Percentiles rank a stretch among this genome's conserved stretches.
Evolutionary conservation across 2,113 vertebrate species (phyloP).

Genomic region (Spheniscus mendiculus): DNA sequence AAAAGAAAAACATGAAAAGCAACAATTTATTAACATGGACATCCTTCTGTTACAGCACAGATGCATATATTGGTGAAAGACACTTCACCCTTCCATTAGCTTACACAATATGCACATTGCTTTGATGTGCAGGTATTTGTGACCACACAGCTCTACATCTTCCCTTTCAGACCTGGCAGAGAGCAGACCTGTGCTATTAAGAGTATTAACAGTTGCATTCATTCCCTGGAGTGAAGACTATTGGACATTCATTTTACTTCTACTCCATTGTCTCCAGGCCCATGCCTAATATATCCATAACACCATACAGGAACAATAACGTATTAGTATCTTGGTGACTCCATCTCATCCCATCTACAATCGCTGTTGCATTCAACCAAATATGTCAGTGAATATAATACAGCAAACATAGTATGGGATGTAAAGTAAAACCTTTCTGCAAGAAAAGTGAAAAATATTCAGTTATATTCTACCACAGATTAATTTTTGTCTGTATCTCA

Average conservation of each 20-base stretch:
- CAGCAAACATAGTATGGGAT: background rate
- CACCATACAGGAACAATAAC: background rate
- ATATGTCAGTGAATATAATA: background rate
- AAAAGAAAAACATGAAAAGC: background rate
- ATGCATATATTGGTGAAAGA: background rate
- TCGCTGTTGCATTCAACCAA: background rate
- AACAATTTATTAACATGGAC: background rate
- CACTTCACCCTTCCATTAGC: background rate
- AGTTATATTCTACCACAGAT: background rate
- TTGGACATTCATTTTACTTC: background rate
- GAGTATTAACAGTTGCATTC: background rate
- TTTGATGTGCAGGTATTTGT: background rate
- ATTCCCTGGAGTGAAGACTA: background rate
- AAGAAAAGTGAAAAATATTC: background rate
- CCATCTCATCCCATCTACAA: background rate
- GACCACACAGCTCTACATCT: background rate
- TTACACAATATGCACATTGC: background rate
- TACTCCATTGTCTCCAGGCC: background rate
- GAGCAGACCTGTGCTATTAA: background rate
- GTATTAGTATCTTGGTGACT: fast-evolving
- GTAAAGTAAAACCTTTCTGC: background rate
- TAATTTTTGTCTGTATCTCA: background rate
- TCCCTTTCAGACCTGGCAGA: background rate
- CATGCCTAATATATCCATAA: background rate
- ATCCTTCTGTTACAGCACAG: background rate